Evolutionary conservation across 2,888 invertebrate genomes (phyloP).

Genomic region (Pediacus dermestoides): DNA sequence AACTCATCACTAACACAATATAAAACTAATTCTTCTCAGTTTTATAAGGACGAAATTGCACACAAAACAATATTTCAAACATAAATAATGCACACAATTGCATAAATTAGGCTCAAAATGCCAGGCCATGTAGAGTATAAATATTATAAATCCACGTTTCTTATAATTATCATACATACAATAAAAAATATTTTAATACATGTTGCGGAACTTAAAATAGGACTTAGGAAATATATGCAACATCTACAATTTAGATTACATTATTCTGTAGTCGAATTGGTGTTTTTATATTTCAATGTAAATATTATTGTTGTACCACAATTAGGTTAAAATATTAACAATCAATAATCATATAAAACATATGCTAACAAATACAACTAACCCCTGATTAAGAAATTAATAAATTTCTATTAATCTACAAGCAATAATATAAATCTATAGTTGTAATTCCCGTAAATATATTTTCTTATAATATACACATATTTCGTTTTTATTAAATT

Average conservation of each 20-base stretch:
- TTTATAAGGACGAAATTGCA: conserved; percentile 30
- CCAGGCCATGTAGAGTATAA: not conserved
- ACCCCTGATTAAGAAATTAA: conserved; percentile 2
- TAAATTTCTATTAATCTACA: not conserved
- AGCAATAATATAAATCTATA: not conserved
- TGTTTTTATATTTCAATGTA: too few species aligned
- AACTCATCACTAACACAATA: conserved; percentile 5
- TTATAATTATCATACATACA: too few species aligned
- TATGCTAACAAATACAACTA: not conserved
- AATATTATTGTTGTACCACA: too few species aligned
- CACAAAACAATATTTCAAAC: conserved; percentile 36
- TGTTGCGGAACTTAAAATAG: conserved; percentile 5
- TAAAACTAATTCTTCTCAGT: conserved; percentile 4
- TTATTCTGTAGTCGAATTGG: too few species aligned
- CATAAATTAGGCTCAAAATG: conserved; percentile 24
- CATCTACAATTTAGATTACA: too few species aligned
- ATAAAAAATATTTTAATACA: conserved; percentile 3
- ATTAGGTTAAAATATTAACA: not conserved
- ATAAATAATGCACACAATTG: conserved; percentile 33
- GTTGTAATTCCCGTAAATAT: not conserved
- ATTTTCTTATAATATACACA: not conserved
- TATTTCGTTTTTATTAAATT: not conserved
- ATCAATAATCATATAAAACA: not conserved
- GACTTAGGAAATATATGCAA: too few species aligned
- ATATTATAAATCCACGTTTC: too few species aligned